Conservation (phyloP, 2,888 invertebrate species). For the Leptinotarsa juncta region DNA sequence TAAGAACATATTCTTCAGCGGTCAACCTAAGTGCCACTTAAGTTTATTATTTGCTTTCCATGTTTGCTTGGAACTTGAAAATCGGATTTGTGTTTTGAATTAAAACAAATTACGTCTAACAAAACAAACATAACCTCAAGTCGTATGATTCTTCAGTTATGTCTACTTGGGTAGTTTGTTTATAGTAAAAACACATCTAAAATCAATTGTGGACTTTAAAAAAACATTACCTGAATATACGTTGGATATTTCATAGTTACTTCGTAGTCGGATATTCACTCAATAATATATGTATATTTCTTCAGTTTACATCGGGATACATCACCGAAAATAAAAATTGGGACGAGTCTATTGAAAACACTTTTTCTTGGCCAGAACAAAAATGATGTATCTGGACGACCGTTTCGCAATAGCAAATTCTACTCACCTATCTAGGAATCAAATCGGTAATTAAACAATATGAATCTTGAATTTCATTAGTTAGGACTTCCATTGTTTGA, state of each 20-base stretch:
- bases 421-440: too few relatives aligned
- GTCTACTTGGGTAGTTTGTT: slow-evolving; percentile 19
- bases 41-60: neutral
- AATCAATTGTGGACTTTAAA: slow-evolving; percentile 18
- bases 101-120: slow-evolving; percentile 32
- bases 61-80: slow-evolving; percentile 10
- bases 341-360: too few relatives aligned
- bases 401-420: too few relatives aligned
- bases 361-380: too few relatives aligned
- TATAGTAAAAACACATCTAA: slow-evolving; percentile 24
- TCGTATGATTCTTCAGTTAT: slow-evolving; percentile 17
- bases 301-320: too few relatives aligned
- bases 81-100: slow-evolving; percentile 28
- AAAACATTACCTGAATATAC: slow-evolving; percentile 6
- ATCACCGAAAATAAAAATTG: too few relatives aligned
- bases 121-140: slow-evolving; percentile 31
- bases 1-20: neutral
- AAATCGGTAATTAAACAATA: too few relatives aligned
- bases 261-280: neutral
- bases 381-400: too few relatives aligned
- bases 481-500: too few relatives aligned
- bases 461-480: too few relatives aligned
- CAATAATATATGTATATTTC: too few relatives aligned
- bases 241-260: too few relatives aligned
- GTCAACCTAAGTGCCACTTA: neutral